A percentile compares a stretch with the other conserved stretches of the same genome.
These are phyloP conservation scores for Fundulus diaphanus DNA, from an alignment of 2,797 vertebrate species.

Conservation along the genomic window DNA sequence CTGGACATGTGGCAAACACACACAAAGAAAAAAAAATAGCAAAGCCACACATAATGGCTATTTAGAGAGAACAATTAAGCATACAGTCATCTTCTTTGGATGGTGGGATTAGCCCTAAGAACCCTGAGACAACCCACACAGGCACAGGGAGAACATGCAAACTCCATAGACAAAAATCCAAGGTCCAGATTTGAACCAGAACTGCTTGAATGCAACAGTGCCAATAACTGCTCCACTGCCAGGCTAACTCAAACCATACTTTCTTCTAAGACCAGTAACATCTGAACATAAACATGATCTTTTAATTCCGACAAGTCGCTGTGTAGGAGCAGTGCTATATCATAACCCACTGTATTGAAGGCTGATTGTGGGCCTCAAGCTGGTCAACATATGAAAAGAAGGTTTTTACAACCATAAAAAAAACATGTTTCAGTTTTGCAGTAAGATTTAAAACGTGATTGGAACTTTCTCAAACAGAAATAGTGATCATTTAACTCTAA, in stretches of 20 bases:
- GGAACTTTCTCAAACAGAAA: neutral
- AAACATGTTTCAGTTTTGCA: neutral
- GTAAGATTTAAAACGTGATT: neutral
- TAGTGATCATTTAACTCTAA: neutral
- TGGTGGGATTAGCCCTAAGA: no score
- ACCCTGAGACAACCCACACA: no score
- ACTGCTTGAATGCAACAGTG: no score
- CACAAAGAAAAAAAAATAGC: neutral
- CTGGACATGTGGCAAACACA: no score
- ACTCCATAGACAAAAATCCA: no score
- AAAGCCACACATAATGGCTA: neutral
- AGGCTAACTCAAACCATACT: no score
- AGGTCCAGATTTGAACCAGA: no score
- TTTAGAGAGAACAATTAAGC: neutral
- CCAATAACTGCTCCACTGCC: no score
- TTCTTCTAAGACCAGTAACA: no score
- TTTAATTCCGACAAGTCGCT: neutral
- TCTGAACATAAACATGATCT: no score
- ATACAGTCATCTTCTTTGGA: no score
- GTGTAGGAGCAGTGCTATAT: neutral
- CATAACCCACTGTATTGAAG: neutral
- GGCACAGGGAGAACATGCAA: no score
- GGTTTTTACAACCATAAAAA: neutral
- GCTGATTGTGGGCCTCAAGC: neutral
- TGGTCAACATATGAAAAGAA: neutral